Evolutionary conservation across 2,888 invertebrate genomes (phyloP), one percentile per base, ranked within the genome.

Genomic region (Fabriciana adippe): DNA sequence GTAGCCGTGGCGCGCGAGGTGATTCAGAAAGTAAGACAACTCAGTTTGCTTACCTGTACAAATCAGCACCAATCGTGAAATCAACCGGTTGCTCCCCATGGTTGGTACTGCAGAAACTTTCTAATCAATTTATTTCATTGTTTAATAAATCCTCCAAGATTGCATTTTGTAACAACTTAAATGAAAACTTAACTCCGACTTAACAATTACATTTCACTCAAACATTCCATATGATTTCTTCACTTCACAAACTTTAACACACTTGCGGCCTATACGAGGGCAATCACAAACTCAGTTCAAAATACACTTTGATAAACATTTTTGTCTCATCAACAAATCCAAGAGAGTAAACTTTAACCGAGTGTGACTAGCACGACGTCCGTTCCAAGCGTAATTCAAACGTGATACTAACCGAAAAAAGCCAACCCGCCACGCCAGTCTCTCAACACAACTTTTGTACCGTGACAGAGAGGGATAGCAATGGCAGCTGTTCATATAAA

Each of bases 41-140:
- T 75, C 74, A 73, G 73, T 78, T 81, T 85, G 84, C 90, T 91
- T 92, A 92, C 92, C 92, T 89, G 90, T 82, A 86, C 89, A 90
- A 83, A 90, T 87, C 85, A 90, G 81, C 86, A 90, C 82, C 85
- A 88, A 83, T 79, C 86, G 90, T 85, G 90, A 91, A 90, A 92
- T 89, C 88, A 85, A 84, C 84, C 86, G 80, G 79, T 83, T 79
- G 83, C 78, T 84, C 84, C 85, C 85, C 92, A 92, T 92, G 82
- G 59, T 81, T 83, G 79, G 74, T 78, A 81, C 75, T 81, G 79
- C 80, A 75, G 76, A 79, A 81, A 82, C 89, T 89, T 89, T 90
- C 90, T 86, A 86, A 83, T 80, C 79, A 80, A 78, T 79, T 80
- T 79, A 79, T 72, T 79, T 72, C 75, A 75, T 76, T 82, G 79